Conservation (phyloP, 2,797 vertebrate species). For the Gallinago solitaria region DNA sequence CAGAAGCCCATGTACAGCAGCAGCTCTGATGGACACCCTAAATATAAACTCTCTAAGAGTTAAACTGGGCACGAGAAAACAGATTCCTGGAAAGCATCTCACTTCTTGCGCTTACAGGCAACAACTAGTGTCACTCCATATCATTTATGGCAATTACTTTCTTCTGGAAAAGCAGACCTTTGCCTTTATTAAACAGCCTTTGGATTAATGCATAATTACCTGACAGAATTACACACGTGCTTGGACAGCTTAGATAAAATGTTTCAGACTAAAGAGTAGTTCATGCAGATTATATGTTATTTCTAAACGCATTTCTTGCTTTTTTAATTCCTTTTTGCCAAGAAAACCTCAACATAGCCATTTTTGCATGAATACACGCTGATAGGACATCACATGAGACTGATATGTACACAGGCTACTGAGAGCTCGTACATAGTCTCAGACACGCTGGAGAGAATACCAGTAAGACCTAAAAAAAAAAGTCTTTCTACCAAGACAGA, state of each 20-base stretch:
- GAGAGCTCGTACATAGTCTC: background rate
- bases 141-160: background rate
- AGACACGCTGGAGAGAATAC: background rate
- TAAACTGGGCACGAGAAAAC: background rate
- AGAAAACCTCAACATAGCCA: background rate
- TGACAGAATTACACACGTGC: background rate
- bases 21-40: background rate
- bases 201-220: background rate
- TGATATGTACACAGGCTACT: background rate
- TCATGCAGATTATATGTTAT: background rate
- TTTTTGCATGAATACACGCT: background rate
- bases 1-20: fast-evolving
- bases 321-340: background rate
- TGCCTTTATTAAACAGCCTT: conserved; percentile 9
- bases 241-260: background rate
- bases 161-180: background rate
- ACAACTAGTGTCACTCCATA: background rate
- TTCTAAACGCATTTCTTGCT: background rate
- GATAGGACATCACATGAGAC: background rate
- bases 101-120: background rate
- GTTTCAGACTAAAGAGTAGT: background rate
- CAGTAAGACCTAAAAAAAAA: background rate
- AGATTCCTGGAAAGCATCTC: background rate
- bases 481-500: no score
- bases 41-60: background rate